Percentiles rank a stretch among this genome's conserved stretches.
phyloP scores from a whole-genome alignment of 2,113 vertebrate genomes.

The Cinclus mexicanus region DNA sequence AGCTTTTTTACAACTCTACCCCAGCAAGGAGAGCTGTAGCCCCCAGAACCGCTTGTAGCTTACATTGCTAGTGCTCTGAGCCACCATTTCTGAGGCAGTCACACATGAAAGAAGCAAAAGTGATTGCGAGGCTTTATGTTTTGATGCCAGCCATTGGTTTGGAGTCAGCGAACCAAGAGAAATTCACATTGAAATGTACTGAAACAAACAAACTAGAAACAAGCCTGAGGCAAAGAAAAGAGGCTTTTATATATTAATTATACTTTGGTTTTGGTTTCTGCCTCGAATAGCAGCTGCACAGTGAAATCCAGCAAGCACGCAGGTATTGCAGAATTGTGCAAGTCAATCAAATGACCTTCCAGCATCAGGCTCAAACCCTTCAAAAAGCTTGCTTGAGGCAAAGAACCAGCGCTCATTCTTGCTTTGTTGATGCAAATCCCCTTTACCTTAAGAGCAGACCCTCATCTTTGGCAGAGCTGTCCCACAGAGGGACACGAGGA shows the following conservation, averaged over 20 bases:
- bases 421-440: slow-evolving; percentile 39
- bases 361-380: not conserved
- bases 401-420: not conserved
- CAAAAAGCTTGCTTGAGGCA: slow-evolving; percentile 28
- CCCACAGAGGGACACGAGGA: fast-evolving
- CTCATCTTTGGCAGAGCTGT: fast-evolving
- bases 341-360: slow-evolving; percentile 26
- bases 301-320: slow-evolving; percentile 29
- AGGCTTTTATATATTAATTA: slow-evolving; percentile 51
- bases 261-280: slow-evolving; percentile 10
- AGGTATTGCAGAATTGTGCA: slow-evolving; percentile 10
- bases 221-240: slow-evolving; percentile 44
- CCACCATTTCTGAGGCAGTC: slow-evolving; percentile 11
- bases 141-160: slow-evolving; percentile 48
- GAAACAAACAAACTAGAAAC: slow-evolving; percentile 59
- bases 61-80: not conserved
- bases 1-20: not conserved
- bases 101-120: slow-evolving; percentile 3
- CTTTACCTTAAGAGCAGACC: not conserved
- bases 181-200: slow-evolving; percentile 46
- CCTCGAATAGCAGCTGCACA: slow-evolving; percentile 15
- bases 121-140: not conserved
- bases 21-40: not conserved
- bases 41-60: not conserved
- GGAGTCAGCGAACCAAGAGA: slow-evolving; percentile 42